Evolutionary conservation across 2,888 invertebrate genomes (phyloP).

Genomic region (Nyleta sp.): DNA sequence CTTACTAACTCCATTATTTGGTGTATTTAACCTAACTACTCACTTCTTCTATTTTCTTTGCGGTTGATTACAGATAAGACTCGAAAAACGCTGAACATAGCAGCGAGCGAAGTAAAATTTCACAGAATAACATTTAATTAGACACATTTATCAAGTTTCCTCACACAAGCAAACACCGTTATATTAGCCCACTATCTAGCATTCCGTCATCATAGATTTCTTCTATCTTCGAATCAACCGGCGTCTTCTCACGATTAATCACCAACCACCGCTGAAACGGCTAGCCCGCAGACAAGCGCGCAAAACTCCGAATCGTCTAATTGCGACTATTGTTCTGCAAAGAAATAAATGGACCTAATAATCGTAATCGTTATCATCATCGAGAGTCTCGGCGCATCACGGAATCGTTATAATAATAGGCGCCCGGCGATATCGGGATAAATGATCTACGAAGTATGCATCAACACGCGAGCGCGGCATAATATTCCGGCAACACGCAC

Average conservation of each 20-base stretch:
- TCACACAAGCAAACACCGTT: no score
- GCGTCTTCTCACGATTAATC: constrained; percentile 23
- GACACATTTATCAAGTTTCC: constrained; percentile 8
- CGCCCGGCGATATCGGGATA: constrained; percentile 57
- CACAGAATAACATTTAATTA: neutral
- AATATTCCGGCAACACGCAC: constrained; percentile 63
- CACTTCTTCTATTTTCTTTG: no score
- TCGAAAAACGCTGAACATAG: no score
- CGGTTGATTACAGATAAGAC: no score
- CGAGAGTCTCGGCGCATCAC: constrained; percentile 48
- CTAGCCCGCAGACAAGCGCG: constrained; percentile 2
- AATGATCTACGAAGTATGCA: constrained; percentile 52
- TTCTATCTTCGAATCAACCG: no score
- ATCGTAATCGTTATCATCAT: constrained; percentile 45
- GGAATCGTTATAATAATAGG: constrained; percentile 61
- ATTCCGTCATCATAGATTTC: no score
- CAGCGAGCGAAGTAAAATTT: no score
- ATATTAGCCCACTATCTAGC: no score
- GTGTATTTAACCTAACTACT: no score
- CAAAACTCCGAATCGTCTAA: constrained; percentile 34
- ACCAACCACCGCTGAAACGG: neutral
- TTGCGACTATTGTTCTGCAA: constrained; percentile 47
- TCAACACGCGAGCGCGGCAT: constrained; percentile 60
- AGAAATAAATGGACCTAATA: constrained; percentile 40
- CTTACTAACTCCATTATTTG: no score